Evolutionary conservation across 2,888 invertebrate genomes (phyloP).

Genomic region (Tenthredo amoena): DNA sequence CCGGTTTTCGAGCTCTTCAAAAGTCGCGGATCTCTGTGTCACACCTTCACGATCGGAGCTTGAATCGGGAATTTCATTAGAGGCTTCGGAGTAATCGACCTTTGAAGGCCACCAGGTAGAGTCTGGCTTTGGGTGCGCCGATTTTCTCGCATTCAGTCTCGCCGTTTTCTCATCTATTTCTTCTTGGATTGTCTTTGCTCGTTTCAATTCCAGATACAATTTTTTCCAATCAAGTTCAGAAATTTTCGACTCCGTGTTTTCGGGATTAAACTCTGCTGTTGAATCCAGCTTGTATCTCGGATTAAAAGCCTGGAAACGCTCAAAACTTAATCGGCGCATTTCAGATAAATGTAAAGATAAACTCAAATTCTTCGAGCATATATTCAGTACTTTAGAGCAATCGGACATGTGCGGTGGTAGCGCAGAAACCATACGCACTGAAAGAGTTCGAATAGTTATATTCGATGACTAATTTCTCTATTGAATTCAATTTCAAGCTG

Average conservation of each 20-base stretch:
- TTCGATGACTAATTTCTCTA: neutral
- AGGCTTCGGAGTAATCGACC: slow-evolving; percentile 24
- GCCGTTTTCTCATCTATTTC: neutral
- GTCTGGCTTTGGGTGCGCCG: neutral
- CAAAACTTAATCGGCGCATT: slow-evolving; percentile 15
- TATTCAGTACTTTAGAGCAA: neutral
- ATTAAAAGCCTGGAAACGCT: slow-evolving; percentile 4
- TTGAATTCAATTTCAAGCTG: neutral
- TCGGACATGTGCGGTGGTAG: neutral
- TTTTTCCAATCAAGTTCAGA: neutral
- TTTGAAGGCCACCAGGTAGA: slow-evolving; percentile 38
- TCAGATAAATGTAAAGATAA: neutral
- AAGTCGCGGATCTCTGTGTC: slow-evolving; percentile 10
- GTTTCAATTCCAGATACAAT: neutral
- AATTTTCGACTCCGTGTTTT: neutral
- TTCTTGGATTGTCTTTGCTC: neutral
- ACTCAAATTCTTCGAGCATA: neutral
- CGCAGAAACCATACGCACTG: neutral
- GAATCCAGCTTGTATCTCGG: neutral
- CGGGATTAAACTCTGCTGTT: neutral
- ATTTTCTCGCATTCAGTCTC: neutral
- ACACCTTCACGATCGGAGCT: neutral
- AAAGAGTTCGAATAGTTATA: neutral
- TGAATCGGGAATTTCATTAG: slow-evolving; percentile 8
- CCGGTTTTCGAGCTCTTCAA: slow-evolving; percentile 36